Conservation (phyloP, 2,797 vertebrate species). For the Tapera naevia region DNA sequence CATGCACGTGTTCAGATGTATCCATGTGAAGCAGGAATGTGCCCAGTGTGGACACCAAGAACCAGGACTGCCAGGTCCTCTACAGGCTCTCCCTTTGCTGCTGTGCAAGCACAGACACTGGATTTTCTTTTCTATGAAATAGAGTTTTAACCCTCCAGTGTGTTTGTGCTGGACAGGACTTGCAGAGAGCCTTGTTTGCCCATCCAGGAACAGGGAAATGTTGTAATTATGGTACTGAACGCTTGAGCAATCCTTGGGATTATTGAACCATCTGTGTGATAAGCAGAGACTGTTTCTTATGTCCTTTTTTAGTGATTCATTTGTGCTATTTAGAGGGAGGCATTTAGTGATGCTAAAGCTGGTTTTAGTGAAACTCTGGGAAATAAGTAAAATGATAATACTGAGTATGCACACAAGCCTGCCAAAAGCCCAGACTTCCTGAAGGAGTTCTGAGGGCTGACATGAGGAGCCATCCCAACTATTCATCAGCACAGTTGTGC, state of each 20-base stretch:
- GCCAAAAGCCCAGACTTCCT: not conserved
- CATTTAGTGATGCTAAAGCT: not conserved
- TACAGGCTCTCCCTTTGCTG: not conserved
- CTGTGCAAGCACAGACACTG: not conserved
- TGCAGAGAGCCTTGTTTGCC: not conserved
- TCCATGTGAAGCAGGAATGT: accelerated
- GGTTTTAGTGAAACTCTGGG: not conserved
- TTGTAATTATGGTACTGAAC: not conserved
- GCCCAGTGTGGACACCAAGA: not conserved
- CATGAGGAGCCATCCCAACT: not conserved
- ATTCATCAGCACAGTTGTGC: not conserved
- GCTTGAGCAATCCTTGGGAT: not conserved
- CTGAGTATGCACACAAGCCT: not conserved
- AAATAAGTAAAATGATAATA: not conserved
- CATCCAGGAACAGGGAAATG: not conserved
- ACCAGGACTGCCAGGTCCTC: not conserved
- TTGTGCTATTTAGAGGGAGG: not conserved
- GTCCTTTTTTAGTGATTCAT: not conserved
- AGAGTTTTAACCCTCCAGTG: not conserved
- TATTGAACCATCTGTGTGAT: not conserved
- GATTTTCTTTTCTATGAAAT: not conserved
- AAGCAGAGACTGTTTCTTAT: not conserved
- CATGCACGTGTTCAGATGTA: not conserved
- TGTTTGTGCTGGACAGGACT: not conserved
- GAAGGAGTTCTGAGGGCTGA: not conserved